Evolutionary conservation across 1,140 invertebrate genomes (phyloP), one percentile per base, ranked within the genome.

Genomic region (Drosophila bocki): DNA sequence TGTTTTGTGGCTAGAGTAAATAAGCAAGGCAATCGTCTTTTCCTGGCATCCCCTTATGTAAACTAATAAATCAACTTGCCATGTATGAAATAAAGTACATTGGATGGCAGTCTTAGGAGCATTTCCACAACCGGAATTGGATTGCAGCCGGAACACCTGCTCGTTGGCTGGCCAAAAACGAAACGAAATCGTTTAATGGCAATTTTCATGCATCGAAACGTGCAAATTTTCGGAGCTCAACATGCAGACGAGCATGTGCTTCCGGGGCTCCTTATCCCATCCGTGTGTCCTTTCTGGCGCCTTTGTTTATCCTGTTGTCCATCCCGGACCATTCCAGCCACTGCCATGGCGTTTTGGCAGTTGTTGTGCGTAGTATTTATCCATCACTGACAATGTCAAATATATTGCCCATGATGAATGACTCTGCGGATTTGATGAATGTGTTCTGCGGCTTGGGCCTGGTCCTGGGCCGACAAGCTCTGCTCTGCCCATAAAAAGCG

Each of bases 341-440:
- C 29, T 19, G 47, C 35, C 48, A 44, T 63, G 56, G 75, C 37
- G 50, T 72, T 56, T 59, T 71, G 61, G 47, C 61, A 62, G 75
- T 78, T 26, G 78, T 47, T 75, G 64, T 78, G 80, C 81, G 84
- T 80, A 79, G 84, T 90, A 88, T 88, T 88, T 88, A 88, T 88
- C 84, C 84, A 88, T 88, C 84, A 88, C 85, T 88, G 84, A 84
- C 84, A 88, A 85, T 88, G 84, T 88, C 84, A 88, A 88, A 88
- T 88, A 88, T 88, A 88, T 88, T 85, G 88, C 84, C 80, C 81
- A 88, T 88, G 84, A 88, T 88, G 84, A 88, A 88, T 88, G 84
- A 90, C 84, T 90, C 78, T 78, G 85, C 85, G 84, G 85, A 88
- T 88, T 88, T 88, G 84, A 88, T 88, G 81, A 85, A 88, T 88